Conservation (phyloP, 2,113 vertebrate genomes). For the Rhynchopsitta pachyrhyncha region DNA sequence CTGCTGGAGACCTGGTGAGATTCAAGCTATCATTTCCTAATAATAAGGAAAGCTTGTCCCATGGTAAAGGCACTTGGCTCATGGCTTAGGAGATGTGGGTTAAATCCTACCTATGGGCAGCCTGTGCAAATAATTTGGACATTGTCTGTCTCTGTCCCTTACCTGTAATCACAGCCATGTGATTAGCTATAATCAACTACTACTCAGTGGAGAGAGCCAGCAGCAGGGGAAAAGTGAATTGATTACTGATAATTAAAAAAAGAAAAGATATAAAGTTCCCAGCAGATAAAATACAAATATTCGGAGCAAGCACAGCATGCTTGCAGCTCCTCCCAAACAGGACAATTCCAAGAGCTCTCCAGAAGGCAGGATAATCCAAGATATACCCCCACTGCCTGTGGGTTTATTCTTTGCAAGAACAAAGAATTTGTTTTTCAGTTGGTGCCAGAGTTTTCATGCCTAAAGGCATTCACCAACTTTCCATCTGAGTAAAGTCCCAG, state of each 20-base stretch:
- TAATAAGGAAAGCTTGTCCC: not conserved
- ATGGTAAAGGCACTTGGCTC: not conserved
- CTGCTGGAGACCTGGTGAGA: not conserved
- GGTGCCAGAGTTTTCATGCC: not conserved
- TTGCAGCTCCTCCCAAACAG: not conserved
- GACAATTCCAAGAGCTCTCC: not conserved
- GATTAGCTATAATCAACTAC: not conserved
- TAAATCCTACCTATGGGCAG: not conserved
- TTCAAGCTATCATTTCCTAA: not conserved
- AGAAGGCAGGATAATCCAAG: not conserved
- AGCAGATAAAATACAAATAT: not conserved
- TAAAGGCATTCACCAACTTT: conserved; percentile 17
- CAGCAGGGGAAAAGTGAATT: not conserved
- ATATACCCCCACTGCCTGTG: not conserved
- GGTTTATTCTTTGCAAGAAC: not conserved
- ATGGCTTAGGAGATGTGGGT: not conserved
- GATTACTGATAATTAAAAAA: not conserved
- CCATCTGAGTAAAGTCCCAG: conserved; percentile 27
- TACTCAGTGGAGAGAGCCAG: not conserved
- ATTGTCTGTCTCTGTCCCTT: not conserved
- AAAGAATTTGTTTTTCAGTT: not conserved
- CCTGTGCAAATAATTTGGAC: not conserved
- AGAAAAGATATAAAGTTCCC: not conserved
- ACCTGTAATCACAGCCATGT: not conserved
- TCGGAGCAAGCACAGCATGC: not conserved